A percentile compares a stretch with the other conserved stretches of the same genome.
phyloP scores from a whole-genome alignment of 2,888 invertebrate genomes.

The Ophion ventricosus region DNA sequence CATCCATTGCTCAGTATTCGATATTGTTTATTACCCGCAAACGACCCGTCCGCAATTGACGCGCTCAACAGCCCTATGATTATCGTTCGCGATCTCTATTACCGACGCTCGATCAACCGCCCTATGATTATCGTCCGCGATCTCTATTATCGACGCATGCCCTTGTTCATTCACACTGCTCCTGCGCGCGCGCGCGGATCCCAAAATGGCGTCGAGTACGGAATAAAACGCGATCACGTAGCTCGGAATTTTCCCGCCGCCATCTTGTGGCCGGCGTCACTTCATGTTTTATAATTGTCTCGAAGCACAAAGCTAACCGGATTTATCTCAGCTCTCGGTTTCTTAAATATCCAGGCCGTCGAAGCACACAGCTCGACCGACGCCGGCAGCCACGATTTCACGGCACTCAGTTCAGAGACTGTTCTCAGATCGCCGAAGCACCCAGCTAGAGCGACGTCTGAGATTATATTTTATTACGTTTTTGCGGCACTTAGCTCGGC shows the following conservation, averaged over 20 bases:
- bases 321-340: not conserved
- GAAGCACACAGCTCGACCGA: conserved; percentile 3
- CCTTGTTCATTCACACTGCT: not conserved
- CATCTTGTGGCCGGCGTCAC: conserved; percentile 7
- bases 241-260: conserved; percentile 1
- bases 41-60: not conserved
- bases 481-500: not conserved
- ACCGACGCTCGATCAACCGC: not conserved
- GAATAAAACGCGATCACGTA: not conserved
- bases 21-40: not conserved
- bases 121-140: too few species aligned
- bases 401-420: not conserved
- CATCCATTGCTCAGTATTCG: not conserved
- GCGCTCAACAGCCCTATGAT: not conserved
- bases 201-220: not conserved
- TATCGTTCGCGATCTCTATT: too few species aligned
- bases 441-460: not conserved
- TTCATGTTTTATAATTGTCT: not conserved
- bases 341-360: not conserved
- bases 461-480: not conserved
- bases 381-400: not conserved
- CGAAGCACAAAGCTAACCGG: not conserved
- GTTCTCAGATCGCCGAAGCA: not conserved
- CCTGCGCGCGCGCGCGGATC: not conserved
- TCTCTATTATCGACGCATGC: not conserved